phyloP scores from a whole-genome alignment of 1,140 invertebrate genomes.

The Drosophila obscura region DNA sequence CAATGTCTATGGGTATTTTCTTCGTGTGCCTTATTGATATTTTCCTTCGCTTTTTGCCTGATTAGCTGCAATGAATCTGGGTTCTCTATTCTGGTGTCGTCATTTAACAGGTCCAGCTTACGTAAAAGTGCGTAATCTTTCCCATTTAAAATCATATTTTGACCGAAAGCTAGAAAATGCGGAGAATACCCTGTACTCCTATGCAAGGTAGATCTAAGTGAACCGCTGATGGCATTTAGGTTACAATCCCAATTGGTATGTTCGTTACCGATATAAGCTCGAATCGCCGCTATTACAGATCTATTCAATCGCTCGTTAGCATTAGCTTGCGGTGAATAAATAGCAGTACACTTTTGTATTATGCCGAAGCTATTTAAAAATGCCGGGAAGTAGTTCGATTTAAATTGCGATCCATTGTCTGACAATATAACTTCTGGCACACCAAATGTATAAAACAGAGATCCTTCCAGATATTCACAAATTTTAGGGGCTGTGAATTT shows the following conservation, averaged over 20 bases:
- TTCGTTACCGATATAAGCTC: too few species aligned
- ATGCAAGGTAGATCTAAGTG: too few species aligned
- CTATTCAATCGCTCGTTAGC: too few species aligned
- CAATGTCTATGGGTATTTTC: background rate
- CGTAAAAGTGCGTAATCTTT: conserved; percentile 11
- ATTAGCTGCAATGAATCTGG: background rate
- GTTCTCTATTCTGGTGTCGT: conserved; percentile 2
- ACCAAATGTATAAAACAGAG: conserved; percentile 6
- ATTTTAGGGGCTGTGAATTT: conserved; percentile 9
- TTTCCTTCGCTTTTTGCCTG: background rate
- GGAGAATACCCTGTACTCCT: conserved; percentile 21
- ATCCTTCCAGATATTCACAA: conserved; percentile 12
- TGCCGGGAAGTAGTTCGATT: background rate
- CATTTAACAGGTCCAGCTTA: conserved; percentile 5
- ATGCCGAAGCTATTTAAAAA: conserved; percentile 1
- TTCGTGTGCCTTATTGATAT: background rate
- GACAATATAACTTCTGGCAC: conserved; percentile 11
- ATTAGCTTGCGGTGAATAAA: too few species aligned
- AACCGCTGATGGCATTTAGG: too few species aligned
- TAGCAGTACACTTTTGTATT: too few species aligned
- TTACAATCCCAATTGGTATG: too few species aligned
- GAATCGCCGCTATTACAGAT: too few species aligned
- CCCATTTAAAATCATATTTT: conserved; percentile 25
- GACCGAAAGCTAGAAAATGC: conserved; percentile 11
- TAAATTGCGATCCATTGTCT: conserved; percentile 18